Conservation (phyloP, 2,113 vertebrate species). For the Suncus etruscus region DNA sequence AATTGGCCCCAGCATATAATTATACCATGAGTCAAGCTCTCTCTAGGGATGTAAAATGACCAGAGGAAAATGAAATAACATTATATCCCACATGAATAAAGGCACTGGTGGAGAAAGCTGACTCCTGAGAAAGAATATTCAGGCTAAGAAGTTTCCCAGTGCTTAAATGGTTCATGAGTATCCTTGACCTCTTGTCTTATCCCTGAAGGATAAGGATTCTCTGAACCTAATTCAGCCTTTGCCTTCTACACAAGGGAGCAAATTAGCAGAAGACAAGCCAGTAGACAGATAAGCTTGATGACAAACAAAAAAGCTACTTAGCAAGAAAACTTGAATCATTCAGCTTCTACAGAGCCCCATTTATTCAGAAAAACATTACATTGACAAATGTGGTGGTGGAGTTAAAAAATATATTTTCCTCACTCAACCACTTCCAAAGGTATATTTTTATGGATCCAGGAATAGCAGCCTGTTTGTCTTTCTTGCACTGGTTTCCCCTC, state of each 20-base stretch:
- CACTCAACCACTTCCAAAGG: constrained; percentile 70
- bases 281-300: neutral
- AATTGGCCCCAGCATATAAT: constrained; percentile 77
- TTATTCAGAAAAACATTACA: constrained; percentile 62
- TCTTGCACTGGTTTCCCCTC: neutral
- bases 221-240: neutral
- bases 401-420: constrained; percentile 56
- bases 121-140: constrained; percentile 77
- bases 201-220: constrained; percentile 22
- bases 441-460: constrained; percentile 74
- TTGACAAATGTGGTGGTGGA: constrained; percentile 64
- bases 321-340: neutral
- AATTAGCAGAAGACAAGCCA: neutral
- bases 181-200: constrained; percentile 15
- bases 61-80: constrained; percentile 81
- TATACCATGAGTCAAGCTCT: constrained; percentile 83
- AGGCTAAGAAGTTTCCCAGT: constrained; percentile 76
- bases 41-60: constrained; percentile 81
- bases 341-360: constrained; percentile 5
- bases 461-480: constrained; percentile 79
- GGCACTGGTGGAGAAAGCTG: constrained; percentile 65
- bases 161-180: constrained; percentile 24
- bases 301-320: constrained; percentile 20
- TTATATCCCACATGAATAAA: constrained; percentile 80
- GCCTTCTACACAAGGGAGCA: neutral